Base-by-base conservation (phyloP, 2,113 vertebrate genomes). In the Rissa tridactyla region DNA sequence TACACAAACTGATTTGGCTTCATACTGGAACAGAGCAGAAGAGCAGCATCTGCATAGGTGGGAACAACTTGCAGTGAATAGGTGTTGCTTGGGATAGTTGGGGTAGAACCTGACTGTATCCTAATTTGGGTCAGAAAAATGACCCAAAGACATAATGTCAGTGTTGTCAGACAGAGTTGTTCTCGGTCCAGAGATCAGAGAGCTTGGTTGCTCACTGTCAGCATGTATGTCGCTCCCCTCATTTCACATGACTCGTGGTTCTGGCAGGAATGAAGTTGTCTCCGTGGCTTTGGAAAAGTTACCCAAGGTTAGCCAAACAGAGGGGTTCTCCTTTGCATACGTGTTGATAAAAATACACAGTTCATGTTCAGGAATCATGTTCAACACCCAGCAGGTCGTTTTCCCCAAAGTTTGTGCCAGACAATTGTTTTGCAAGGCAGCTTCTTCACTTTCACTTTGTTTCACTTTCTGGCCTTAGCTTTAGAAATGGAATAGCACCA, bases 341-440 rank as follows among this genome's bases (percentile, higher is more conserved):
- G 2, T 62, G 11, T 5, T 71, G 47, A 29, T 57, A 57, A 62
- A 89, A 81, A 34, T 13, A 40, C 3, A 44, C 15, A 16, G 7
- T 20, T n/a, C n/a, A n/a, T n/a, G n/a, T n/a, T n/a, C 27, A 66
- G 52, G 70, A 84, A 52, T 52, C 19, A 15, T 6, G 4, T 22
- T 19, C 32, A 40, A 5, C 10, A 3, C 10, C 42, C 55, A 71
- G n/a, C 29, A 61, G 44, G 44, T 57, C 0, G 0, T 79, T 77
- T 58, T 13, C 34, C 40, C 34, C 38, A 6, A 2, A 30, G 15
- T 20, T 54, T 30, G n/a, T 85, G 40, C 72, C 72, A 78, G 51
- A 47, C 5, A 14, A 15, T 11, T 49, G 72, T 49, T 92, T 71
- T 72, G 32, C 27, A 47, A 82, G 38, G 80, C 57, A 64, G 38